Evolutionary conservation across 64 coral and sea anemone species (phyloP), one percentile per base, ranked within the genome.

Genomic region (Hydrozoanthus tunicans): DNA sequence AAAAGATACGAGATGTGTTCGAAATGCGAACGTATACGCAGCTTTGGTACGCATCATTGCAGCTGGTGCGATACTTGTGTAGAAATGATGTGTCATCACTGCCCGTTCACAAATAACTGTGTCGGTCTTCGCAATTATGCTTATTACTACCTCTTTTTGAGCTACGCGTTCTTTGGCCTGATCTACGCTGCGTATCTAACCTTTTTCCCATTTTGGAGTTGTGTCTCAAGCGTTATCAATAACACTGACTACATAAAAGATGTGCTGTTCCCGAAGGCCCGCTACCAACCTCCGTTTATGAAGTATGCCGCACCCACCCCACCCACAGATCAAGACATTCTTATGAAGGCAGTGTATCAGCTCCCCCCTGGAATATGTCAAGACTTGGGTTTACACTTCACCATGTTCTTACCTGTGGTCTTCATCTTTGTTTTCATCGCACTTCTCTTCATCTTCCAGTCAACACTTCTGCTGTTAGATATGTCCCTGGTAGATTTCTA

Each of bases 21-120:
- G 13, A 93, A 93, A 78, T 99, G 97, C 61, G 78, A 86, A 24
- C 89, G 92, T 56, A 89, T 99, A 27, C 90, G 94, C 76, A 93
- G 64, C 72, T 91, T 88, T 86, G 97, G 94, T 17, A 96, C 97
- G 7, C 97, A 99, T 68, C 97, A 99, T 62, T 99, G 97, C 56
- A 89, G 89, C 70, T 96, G 94, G 91, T 99, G 97, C 54, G 55
- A 93, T 11, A 94, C 73, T 8, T 99, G 97, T 80, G 94, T 99
- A 0, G 83, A 91, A 65, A 96, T 99, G 97, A 99, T 99, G 97
- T 99, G 97, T 56, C 97, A 99, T 59, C 97, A 99, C 51, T 99
- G 97, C 58, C 97, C 97, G 6, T 99, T 99, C 64, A 99, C 97
- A 5, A 99, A 99, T 74, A 99, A 99, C 85, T 99, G 97, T 80